These are phyloP conservation scores for Caranx ignobilis DNA, from an alignment of 2,113 vertebrate genomes.

Conservation along the genomic window DNA sequence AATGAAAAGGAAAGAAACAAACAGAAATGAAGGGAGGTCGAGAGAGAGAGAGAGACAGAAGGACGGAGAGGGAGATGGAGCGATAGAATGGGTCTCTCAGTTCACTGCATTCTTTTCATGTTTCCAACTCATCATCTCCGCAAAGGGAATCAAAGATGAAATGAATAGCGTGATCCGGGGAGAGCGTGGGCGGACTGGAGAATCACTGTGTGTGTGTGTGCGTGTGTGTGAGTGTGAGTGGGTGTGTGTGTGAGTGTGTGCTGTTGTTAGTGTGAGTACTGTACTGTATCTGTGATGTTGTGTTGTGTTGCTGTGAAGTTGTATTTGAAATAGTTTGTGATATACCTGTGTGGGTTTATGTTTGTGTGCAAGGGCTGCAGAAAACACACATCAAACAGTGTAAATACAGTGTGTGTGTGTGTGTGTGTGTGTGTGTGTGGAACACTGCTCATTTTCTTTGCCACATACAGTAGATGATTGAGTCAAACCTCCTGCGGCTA, in stretches of 20 bases:
- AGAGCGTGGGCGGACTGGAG: constrained; percentile 60
- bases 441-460: too few relatives aligned
- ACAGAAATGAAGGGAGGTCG: background rate
- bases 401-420: background rate
- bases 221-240: constrained; percentile 10
- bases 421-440: background rate
- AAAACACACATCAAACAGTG: too few relatives aligned
- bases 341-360: background rate
- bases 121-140: constrained; percentile 71
- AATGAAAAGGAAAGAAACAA: constrained; percentile 2
- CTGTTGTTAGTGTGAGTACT: background rate
- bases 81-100: constrained; percentile 56
- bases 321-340: background rate
- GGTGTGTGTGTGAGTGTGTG: constrained; percentile 4
- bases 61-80: constrained; percentile 53
- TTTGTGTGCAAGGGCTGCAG: background rate
- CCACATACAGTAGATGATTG: too few relatives aligned
- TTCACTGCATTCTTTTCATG: constrained; percentile 72
- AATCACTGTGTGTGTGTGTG: constrained; percentile 20
- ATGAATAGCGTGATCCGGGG: constrained; percentile 67
- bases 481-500: too few relatives aligned
- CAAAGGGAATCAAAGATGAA: constrained; percentile 80
- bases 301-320: constrained; percentile 7
- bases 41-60: constrained; percentile 26
- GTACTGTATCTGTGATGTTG: background rate